Evolutionary conservation across 2,888 invertebrate genomes (phyloP).

Genomic region (Microplitis deprimator): DNA sequence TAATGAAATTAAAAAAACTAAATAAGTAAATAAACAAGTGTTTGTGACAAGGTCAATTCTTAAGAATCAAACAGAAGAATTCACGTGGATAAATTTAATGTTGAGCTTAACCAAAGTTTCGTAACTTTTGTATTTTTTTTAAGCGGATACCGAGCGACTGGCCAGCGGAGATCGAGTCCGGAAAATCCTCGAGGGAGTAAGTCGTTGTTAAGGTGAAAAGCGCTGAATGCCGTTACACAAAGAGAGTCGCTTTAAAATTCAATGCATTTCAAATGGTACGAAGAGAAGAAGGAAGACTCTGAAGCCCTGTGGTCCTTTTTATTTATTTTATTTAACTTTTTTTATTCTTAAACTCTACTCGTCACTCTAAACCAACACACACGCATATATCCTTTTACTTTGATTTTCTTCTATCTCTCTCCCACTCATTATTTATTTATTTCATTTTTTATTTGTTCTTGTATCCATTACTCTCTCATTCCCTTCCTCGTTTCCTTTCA

Average conservation of each 20-base stretch:
- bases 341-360: conserved; percentile 42
- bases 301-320: conserved; percentile 52
- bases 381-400: conserved; percentile 38
- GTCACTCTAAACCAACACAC: conserved; percentile 28
- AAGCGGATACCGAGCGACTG: background rate
- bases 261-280: conserved; percentile 70
- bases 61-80: background rate
- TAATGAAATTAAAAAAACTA: background rate
- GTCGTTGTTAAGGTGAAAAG: conserved; percentile 41
- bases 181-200: conserved; percentile 48
- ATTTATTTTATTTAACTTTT: background rate
- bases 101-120: background rate
- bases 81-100: background rate
- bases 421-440: conserved; percentile 23
- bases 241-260: conserved; percentile 68
- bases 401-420: conserved; percentile 35
- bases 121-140: background rate
- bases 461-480: background rate
- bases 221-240: conserved; percentile 53
- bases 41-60: conserved; percentile 6
- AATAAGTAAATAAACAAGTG: background rate
- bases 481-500: background rate
- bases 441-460: conserved; percentile 24
- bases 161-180: conserved; percentile 36
- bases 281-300: conserved; percentile 56